Base-by-base conservation (phyloP, 2,797 vertebrate genomes). In the Karalla daura region DNA sequence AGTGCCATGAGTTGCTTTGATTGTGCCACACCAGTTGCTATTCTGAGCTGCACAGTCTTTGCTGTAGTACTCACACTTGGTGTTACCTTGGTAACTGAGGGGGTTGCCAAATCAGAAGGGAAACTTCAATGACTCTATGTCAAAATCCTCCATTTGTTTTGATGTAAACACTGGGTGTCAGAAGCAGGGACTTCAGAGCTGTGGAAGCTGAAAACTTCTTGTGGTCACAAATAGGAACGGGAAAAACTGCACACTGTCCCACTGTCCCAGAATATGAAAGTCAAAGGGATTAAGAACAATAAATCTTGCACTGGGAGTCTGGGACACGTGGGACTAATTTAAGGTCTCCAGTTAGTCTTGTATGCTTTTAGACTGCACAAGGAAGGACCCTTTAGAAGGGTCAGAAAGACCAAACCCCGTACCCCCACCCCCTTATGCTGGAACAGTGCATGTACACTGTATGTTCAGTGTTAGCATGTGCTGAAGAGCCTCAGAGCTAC, bases 401-500 rank as follows among this genome's bases (percentile, higher is more conserved):
- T n/a, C n/a, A n/a, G n/a, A n/a, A n/a, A n/a, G n/a, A n/a, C n/a
- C n/a, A n/a, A n/a, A n/a, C n/a, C n/a, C n/a, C n/a, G n/a, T n/a
- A n/a, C n/a, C n/a, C n/a, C n/a, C n/a, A n/a, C n/a, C n/a, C n/a
- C n/a, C n/a, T n/a, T n/a, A n/a, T n/a, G n/a, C n/a, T n/a, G n/a
- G n/a, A n/a, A n/a, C n/a, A n/a, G 18, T 32, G 12, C 30, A 62
- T 44, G 11, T 17, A 14, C 28, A 51, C 15, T 2, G 2, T 33
- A 11, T 20, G 35, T 9, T 52, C 14, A 43, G 24, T 12, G 13
- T 14, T 13, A 40, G 46, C 60, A 32, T 24, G 18, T 32, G 5
- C 11, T 17, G 13, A 54, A 25, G 25, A 27, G 36, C 53, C 40
- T 25, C 3, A 23, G 18, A 20, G 59, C 36, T 17, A 84, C 95